These are phyloP conservation scores for Cyrtonyx montezumae DNA, from an alignment of 2,113 vertebrate genomes.

Conservation along the genomic window DNA sequence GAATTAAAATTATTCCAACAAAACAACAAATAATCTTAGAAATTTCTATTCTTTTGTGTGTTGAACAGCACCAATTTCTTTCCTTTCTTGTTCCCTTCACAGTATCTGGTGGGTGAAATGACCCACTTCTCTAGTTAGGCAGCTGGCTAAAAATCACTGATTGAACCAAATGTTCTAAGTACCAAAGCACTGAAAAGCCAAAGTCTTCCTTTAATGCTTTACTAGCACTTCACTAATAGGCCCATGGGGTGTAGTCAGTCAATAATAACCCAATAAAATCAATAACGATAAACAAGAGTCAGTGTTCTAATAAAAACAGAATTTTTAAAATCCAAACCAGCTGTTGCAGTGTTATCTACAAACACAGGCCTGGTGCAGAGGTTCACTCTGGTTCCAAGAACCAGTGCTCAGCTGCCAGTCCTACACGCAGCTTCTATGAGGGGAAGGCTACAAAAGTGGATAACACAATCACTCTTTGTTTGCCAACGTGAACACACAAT, in stretches of 20 bases:
- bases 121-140: constrained; percentile 5
- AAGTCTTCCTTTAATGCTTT: constrained; percentile 69
- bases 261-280: constrained; percentile 77
- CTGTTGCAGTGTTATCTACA: constrained; percentile 36
- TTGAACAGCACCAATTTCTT: not conserved
- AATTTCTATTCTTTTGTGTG: not conserved
- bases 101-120: constrained; percentile 14
- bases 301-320: constrained; percentile 75
- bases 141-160: constrained; percentile 19
- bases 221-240: constrained; percentile 71
- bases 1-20: not conserved
- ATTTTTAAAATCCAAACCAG: constrained; percentile 67
- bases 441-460: not conserved
- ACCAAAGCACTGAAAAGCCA: constrained; percentile 58
- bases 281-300: constrained; percentile 75
- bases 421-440: not conserved
- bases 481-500: not conserved
- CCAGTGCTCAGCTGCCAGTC: not conserved
- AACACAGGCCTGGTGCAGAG: not conserved
- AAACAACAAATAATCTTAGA: not conserved
- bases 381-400: not conserved
- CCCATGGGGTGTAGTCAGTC: constrained; percentile 63
- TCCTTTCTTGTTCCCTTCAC: not conserved
- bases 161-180: constrained; percentile 48
- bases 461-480: not conserved